Base-by-base conservation (phyloP, 2,113 vertebrate genomes). In the Tachysurus fulvidraco region DNA sequence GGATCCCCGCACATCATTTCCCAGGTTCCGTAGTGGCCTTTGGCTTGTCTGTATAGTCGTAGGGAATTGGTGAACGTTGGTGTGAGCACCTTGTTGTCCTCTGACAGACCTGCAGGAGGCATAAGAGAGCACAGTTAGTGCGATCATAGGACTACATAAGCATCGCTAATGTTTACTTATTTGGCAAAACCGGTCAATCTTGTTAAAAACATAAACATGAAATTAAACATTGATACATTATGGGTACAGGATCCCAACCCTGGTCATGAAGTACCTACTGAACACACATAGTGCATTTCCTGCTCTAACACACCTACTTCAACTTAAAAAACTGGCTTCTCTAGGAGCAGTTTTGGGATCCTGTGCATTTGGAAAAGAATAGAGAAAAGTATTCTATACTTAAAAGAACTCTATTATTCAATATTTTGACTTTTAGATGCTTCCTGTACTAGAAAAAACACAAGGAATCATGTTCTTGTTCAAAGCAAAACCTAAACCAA, bases 1-100 rank as follows among this genome's bases (percentile, higher is more conserved):
- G 98, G 95, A 0, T 93, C 94, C 30, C 98, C 98, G 0, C 98
- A 99, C 83, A 99, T 96, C 97, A 99, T 96, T 83, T 99, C 98
- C 98, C 98, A 99, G 83, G 97, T 99, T 85, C 98, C 97, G 0
- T 97, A 99, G 89, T 97, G 95, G 88, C 97, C 97, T 89, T 94
- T 95, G 0, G 93, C 90, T 93, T 99, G 98, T 87, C 97, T 96
- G 92, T 97, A 95, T 85, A 96, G 96, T 74, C 98, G 95, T 76
- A 99, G 91, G 1, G 97, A 93, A 0, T 97, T 96, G 0, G 96
- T 98, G 94, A 99, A 99, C 0, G 98, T 97, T 0, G 97, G 97
- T 0, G 96, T 97, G 91, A 97, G 95, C 79, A 99, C 96, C 1
- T 92, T 95, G 90, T 93, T 94, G 30, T 98, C 95, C 93, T 99